These are phyloP conservation scores for Corapipo altera DNA, from an alignment of 2,113 vertebrate genomes.

Conservation along the genomic window DNA sequence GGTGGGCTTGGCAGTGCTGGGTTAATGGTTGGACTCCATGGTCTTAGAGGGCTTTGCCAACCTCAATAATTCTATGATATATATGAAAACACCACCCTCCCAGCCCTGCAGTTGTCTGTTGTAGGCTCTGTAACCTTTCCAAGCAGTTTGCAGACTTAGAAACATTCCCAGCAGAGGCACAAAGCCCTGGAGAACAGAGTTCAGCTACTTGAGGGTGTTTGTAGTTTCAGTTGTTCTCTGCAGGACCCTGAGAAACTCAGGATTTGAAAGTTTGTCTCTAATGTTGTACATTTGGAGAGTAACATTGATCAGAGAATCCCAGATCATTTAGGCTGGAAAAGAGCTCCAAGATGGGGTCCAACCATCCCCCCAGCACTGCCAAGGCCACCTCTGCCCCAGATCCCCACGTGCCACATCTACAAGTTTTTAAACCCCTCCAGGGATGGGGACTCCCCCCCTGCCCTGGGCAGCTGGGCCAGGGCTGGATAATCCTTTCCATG, in stretches of 20 bases:
- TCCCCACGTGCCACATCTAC: neutral
- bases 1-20: neutral
- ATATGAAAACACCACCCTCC: neutral
- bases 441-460: rapidly evolving
- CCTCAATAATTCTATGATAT: neutral
- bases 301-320: neutral
- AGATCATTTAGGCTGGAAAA: neutral
- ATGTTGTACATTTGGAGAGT: neutral
- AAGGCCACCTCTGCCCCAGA: rapidly evolving
- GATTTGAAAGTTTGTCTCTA: neutral
- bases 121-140: neutral
- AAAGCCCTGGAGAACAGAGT: neutral
- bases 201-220: neutral
- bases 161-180: neutral
- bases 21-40: neutral
- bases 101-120: neutral
- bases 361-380: neutral
- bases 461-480: neutral
- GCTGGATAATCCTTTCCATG: rapidly evolving
- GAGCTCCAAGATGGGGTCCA: rapidly evolving
- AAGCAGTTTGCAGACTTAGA: neutral
- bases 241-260: neutral
- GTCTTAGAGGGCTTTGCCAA: neutral
- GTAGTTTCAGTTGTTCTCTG: neutral
- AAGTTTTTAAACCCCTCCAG: neutral